Percentiles rank a stretch among this genome's conserved stretches.
phyloP scores from a whole-genome alignment of 2,113 vertebrate species.

The Callipepla californica region DNA sequence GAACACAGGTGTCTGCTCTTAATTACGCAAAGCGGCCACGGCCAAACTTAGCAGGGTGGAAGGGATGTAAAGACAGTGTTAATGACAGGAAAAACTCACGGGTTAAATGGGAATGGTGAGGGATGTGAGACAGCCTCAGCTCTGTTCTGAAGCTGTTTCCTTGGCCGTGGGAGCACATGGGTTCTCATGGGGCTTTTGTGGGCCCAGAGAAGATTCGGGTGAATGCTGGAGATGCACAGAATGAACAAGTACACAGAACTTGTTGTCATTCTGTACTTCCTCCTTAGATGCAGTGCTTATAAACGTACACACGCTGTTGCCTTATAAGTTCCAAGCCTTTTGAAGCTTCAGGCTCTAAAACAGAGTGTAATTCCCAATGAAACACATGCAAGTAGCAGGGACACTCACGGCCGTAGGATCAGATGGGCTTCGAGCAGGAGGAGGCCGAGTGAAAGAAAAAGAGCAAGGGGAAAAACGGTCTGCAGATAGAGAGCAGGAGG shows the following conservation, averaged over 20 bases:
- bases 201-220: neutral
- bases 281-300: neutral
- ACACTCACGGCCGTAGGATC: neutral
- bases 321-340: neutral
- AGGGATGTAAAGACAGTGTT: rapidly evolving
- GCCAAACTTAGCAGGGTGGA: neutral
- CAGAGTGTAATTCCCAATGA: neutral
- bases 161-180: neutral
- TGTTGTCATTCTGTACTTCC: neutral
- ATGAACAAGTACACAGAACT: rapidly evolving
- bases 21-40: rapidly evolving
- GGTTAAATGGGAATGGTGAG: neutral
- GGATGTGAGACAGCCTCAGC: neutral
- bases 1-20: neutral
- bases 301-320: neutral
- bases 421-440: neutral
- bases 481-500: neutral
- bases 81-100: neutral
- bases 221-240: neutral
- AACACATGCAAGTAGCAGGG: neutral
- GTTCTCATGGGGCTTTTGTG: neutral
- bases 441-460: neutral
- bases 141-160: neutral
- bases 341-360: conserved; percentile 24
- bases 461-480: neutral